Evolutionary conservation across 2,113 vertebrate species (phyloP).

Genomic region (Guaruba guarouba): DNA sequence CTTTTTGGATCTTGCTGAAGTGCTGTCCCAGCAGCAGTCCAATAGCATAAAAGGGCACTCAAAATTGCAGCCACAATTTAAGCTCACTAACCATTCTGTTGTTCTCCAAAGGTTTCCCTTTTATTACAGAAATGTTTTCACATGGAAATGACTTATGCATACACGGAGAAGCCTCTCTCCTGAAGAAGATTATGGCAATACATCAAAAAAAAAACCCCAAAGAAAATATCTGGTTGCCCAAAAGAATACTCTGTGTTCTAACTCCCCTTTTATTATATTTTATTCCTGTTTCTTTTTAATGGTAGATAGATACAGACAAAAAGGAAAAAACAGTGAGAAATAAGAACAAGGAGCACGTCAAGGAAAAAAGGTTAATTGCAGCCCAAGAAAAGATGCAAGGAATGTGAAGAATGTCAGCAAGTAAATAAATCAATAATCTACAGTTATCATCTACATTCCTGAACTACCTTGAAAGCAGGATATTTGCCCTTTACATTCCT

Average conservation of each 20-base stretch:
- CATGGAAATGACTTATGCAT: not conserved
- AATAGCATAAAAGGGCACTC: not conserved
- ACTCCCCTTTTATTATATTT: not conserved
- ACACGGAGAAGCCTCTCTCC: not conserved
- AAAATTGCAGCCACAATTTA: not conserved
- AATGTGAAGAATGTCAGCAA: conserved; percentile 49
- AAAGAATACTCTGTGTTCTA: not conserved
- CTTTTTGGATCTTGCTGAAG: not conserved
- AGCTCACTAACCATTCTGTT: not conserved
- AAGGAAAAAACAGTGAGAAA: not conserved
- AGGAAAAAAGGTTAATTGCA: conserved; percentile 10
- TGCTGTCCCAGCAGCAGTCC: not conserved
- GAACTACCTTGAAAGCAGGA: conserved; percentile 10
- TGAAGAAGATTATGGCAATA: not conserved
- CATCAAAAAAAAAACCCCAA: not conserved
- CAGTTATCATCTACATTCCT: conserved; percentile 45
- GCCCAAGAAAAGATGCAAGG: not conserved
- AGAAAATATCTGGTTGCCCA: not conserved
- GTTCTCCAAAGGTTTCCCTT: not conserved
- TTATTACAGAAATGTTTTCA: conserved; percentile 6
- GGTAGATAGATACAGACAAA: not conserved
- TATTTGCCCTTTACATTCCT: not conserved
- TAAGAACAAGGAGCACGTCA: not conserved
- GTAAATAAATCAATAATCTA: conserved; percentile 52
- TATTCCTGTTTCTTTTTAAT: not conserved